A percentile compares a stretch with the other conserved stretches of the same genome.
phyloP scores from a whole-genome alignment of 92 coral and sea anemone species.

The Siderastrea radians region DNA sequence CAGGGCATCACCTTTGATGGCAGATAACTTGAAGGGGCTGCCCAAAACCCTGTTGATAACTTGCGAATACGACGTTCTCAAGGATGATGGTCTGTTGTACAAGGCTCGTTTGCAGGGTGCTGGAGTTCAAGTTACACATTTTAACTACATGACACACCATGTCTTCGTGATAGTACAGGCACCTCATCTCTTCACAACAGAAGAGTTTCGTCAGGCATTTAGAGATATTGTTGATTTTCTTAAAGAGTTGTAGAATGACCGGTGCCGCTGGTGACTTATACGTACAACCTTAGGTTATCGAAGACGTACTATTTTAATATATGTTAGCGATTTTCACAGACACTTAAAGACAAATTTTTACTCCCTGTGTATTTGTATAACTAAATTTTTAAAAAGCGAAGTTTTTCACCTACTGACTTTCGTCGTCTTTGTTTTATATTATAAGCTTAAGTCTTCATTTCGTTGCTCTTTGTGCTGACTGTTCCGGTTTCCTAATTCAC shows the following conservation, averaged over 20 bases:
- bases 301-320: too few relatives aligned
- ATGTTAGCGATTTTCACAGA: too few relatives aligned
- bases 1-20: constrained; percentile 85
- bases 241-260: constrained; percentile 22
- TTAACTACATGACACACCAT: constrained; percentile 78
- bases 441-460: too few relatives aligned
- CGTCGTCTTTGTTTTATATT: too few relatives aligned
- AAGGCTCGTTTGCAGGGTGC: constrained; percentile 72
- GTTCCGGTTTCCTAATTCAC: too few relatives aligned
- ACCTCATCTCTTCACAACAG: constrained; percentile 50
- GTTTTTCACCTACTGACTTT: too few relatives aligned
- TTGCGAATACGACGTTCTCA: constrained; percentile 85
- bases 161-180: constrained; percentile 63
- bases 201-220: constrained; percentile 61
- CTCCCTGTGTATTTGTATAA: too few relatives aligned
- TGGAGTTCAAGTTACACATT: constrained; percentile 73
- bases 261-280: too few relatives aligned
- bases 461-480: too few relatives aligned
- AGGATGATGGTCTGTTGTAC: constrained; percentile 80
- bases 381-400: too few relatives aligned
- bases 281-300: too few relatives aligned
- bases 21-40: constrained; percentile 75
- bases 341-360: too few relatives aligned
- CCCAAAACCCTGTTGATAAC: constrained; percentile 80
- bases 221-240: constrained; percentile 58